A percentile compares a stretch with the other conserved stretches of the same genome.
These are phyloP conservation scores for Caenorhabditis briggsae DNA, from an alignment of 1,140 invertebrate genomes.

Conservation along the genomic window DNA sequence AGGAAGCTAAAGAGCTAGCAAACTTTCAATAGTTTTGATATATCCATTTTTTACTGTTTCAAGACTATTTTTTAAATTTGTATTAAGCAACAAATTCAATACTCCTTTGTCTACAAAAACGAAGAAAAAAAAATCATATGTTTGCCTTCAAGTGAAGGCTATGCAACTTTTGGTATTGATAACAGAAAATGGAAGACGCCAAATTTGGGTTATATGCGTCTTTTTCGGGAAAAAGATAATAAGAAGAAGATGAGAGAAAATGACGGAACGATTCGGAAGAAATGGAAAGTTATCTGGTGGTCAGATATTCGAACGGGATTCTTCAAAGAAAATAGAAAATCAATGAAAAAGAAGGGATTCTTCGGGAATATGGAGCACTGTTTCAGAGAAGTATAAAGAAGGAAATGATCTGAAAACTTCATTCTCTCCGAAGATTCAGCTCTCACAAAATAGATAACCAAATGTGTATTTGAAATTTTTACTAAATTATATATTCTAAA, in stretches of 20 bases:
- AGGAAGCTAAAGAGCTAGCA: no score
- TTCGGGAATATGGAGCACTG: neutral
- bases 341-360: neutral
- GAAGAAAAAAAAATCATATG: slow-evolving; percentile 17
- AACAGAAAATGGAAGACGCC: neutral
- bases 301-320: neutral
- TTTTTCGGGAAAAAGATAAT: neutral
- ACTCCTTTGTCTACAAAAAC: neutral
- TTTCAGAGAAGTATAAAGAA: neutral
- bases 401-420: no score
- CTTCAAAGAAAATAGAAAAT: neutral
- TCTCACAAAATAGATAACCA: no score
- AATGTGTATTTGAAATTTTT: no score
- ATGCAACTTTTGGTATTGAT: slow-evolving; percentile 40
- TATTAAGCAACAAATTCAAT: neutral
- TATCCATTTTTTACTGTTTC: no score
- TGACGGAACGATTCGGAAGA: neutral
- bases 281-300: slow-evolving; percentile 23
- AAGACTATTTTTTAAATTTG: no score
- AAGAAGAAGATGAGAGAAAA: slow-evolving; percentile 8
- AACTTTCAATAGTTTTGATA: no score
- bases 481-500: no score
- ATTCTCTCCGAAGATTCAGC: no score
- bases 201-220: slow-evolving; percentile 46
- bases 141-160: neutral